Conservation (phyloP, 2,797 vertebrate species). For the Silurus lanzhouensis region DNA sequence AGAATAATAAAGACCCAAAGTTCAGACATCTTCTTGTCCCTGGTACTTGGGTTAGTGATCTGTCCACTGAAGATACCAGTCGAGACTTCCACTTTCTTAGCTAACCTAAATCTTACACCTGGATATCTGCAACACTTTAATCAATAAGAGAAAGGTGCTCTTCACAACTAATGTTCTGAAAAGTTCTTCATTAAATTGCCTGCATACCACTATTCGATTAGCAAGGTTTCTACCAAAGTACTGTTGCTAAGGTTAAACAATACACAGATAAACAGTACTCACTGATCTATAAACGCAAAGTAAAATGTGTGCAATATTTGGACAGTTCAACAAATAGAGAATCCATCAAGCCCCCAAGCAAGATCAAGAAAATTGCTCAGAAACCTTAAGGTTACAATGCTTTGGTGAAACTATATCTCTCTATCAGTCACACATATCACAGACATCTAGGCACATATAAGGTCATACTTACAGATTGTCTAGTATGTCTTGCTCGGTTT, state of each 20-base stretch:
- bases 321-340: neutral
- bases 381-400: neutral
- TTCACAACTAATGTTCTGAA: neutral
- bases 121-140: neutral
- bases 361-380: neutral
- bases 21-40: neutral
- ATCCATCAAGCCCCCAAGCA: neutral
- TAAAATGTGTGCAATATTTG: neutral
- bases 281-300: neutral
- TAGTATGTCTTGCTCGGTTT: slow-evolving; percentile 5
- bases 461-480: slow-evolving; percentile 53
- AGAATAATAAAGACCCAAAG: neutral
- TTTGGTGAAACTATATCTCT: neutral
- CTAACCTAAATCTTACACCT: neutral
- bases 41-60: neutral
- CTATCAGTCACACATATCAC: neutral
- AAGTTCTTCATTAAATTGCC: neutral
- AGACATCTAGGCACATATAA: neutral
- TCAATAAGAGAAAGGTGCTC: neutral
- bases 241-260: too few relatives aligned
- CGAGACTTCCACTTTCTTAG: neutral
- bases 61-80: neutral
- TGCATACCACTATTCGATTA: neutral
- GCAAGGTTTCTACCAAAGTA: neutral
- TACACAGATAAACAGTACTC: neutral